Evolutionary conservation across 2,113 vertebrate species (phyloP).

Genomic region (Sciurus niger): DNA sequence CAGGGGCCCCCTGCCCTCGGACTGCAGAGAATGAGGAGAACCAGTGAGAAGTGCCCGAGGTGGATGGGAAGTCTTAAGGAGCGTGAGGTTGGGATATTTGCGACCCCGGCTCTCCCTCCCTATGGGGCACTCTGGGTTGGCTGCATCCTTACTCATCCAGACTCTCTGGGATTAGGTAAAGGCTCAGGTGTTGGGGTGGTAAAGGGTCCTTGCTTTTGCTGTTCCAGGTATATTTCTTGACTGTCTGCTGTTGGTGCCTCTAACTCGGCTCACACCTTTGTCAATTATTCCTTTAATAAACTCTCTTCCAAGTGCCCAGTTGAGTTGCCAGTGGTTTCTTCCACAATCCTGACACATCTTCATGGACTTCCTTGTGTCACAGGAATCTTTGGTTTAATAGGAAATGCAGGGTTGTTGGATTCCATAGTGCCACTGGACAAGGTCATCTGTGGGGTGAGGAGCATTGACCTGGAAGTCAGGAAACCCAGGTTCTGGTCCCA

Average conservation of each 20-base stretch:
- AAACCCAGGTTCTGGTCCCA: neutral
- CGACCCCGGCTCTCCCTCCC: neutral
- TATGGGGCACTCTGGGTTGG: neutral
- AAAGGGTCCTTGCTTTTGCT: neutral
- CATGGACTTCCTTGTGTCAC: neutral
- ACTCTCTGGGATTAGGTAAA: neutral
- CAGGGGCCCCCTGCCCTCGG: neutral
- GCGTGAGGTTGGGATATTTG: neutral
- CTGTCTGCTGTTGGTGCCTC: neutral
- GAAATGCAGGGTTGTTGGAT: neutral
- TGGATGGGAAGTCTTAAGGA: neutral
- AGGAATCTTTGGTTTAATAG: neutral
- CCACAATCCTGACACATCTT: neutral
- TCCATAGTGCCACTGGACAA: neutral
- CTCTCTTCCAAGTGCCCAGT: neutral
- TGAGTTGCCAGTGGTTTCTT: neutral
- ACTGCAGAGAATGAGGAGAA: neutral
- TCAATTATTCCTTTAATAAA: neutral
- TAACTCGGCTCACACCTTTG: neutral
- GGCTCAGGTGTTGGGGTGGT: neutral
- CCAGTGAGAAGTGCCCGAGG: too few relatives aligned
- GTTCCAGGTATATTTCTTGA: neutral
- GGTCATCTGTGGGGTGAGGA: neutral
- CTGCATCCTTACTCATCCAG: neutral
- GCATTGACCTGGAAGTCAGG: neutral